Evolutionary conservation across 2,888 invertebrate species (phyloP).

Genomic region (Kuschelorhynchus macadamiae): DNA sequence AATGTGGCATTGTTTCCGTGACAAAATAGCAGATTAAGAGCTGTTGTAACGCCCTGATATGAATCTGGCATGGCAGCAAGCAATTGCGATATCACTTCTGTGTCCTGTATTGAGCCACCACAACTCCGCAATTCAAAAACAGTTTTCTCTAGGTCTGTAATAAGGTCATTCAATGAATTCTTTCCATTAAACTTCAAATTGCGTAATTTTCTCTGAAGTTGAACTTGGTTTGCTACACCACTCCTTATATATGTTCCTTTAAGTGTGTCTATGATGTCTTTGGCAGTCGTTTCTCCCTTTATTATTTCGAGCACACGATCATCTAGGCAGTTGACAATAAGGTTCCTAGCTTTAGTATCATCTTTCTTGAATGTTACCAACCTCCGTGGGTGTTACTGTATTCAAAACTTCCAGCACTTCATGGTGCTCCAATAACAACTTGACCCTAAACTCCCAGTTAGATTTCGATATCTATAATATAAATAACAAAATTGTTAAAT

Average conservation of each 20-base stretch:
- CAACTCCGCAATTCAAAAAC: too few relatives aligned
- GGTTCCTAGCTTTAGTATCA: constrained; percentile 45
- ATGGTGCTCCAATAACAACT: constrained; percentile 46
- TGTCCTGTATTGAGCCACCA: too few relatives aligned
- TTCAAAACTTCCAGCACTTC: constrained; percentile 32
- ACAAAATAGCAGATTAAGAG: too few relatives aligned
- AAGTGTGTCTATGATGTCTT: constrained; percentile 34
- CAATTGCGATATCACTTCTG: too few relatives aligned
- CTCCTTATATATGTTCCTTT: neutral
- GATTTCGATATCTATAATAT: too few relatives aligned
- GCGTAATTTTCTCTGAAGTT: neutral
- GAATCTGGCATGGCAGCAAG: too few relatives aligned
- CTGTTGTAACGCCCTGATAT: too few relatives aligned
- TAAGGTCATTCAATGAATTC: neutral
- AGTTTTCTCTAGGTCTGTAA: too few relatives aligned
- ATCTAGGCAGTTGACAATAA: constrained; percentile 27
- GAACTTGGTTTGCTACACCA: neutral
- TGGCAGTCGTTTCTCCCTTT: constrained; percentile 50
- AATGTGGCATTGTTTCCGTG: too few relatives aligned
- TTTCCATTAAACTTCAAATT: neutral
- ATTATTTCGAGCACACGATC: constrained; percentile 51
- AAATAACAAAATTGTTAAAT: too few relatives aligned
- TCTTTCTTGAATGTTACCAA: constrained; percentile 42
- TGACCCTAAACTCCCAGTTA: constrained; percentile 50
- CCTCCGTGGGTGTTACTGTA: neutral